Base-by-base conservation (phyloP, 2,888 invertebrate species). In the Rhagonycha fulva region DNA sequence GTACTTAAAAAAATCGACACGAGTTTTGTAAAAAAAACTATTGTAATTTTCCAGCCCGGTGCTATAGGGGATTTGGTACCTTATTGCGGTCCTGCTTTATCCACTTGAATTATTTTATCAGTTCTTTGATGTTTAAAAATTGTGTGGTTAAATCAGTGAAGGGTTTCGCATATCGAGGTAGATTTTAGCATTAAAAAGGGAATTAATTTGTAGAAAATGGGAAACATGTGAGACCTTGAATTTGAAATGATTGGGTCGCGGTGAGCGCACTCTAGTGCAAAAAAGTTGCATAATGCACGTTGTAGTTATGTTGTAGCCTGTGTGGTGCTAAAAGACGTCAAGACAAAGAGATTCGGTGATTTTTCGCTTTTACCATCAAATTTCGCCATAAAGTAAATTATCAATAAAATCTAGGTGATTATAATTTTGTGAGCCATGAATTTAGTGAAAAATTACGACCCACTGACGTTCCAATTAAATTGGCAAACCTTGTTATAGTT, bases 391-490 rank as follows among this genome's bases (percentile, higher is more conserved):
- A 67, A 69, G 68, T 62, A 70, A 72, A n/a, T 67, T 71, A 69
- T 14, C 62, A 63, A 62, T 69, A 76, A 74, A 68, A 76, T 74
- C 76, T 62, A 70, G 68, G 71, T 70, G 74, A 24, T 47, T 62
- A 74, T 32, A 19, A 74, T 61, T 47, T 74, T 68, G 67, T 62
- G 63, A 70, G 69, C 63, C 69, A 76, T 72, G 72, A 63, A 60
- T 76, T 70, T 76, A 74, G 72, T 75, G 70, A 60, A 70, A 62
- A 69, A 28, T 71, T 76, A 47, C 32, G 61, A 72, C 72, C 72
- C 70, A 67, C 61, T 74, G 77, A 77, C 77, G 72, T 76, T 74
- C 68, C 75, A 77, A 77, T 75, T 72, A 77, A 75, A 72, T 70
- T 71, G 70, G 71, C 72, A 75, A 77, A 74, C 73, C 68, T 74